Evolutionary conservation across 2,888 invertebrate genomes (phyloP).

Genomic region (Bombylius major): DNA sequence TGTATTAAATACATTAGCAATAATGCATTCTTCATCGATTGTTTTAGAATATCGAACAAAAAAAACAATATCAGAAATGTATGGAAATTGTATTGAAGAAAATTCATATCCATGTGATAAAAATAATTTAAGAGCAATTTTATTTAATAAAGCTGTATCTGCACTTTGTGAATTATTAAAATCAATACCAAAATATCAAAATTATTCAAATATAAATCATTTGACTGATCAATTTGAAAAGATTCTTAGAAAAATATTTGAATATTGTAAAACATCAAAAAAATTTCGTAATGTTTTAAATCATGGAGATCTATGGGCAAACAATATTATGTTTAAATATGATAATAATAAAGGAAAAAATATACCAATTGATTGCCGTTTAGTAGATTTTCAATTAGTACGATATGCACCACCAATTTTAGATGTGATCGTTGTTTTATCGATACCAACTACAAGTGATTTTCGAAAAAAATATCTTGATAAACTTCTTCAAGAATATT

Average conservation of each 20-base stretch:
- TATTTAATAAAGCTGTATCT: conserved; percentile 24
- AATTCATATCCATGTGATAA: conserved; percentile 29
- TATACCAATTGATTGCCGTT: conserved; percentile 42
- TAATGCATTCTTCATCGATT: conserved; percentile 37
- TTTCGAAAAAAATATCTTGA: conserved; percentile 37
- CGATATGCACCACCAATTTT: conserved; percentile 53
- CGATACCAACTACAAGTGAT: conserved; percentile 37
- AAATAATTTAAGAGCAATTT: conserved; percentile 22
- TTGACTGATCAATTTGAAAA: conserved; percentile 23
- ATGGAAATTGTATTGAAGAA: conserved; percentile 27
- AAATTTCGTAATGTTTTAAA: conserved; percentile 33
- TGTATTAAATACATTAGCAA: conserved; percentile 33
- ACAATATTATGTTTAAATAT: conserved; percentile 36
- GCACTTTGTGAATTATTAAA: conserved; percentile 27
- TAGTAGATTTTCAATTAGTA: conserved; percentile 58
- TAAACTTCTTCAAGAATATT: conserved; percentile 44
- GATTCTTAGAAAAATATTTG: conserved; percentile 25
- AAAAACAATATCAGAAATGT: conserved; percentile 21
- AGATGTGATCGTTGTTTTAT: conserved; percentile 42
- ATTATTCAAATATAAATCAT: conserved; percentile 16
- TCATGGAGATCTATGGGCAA: conserved; percentile 40
- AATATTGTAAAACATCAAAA: conserved; percentile 27
- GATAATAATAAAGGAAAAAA: conserved; percentile 20
- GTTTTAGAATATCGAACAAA: conserved; percentile 29
- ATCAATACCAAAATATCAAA: conserved; percentile 26